phyloP scores from a whole-genome alignment of 2,113 vertebrate genomes.

The Xiphias gladius region DNA sequence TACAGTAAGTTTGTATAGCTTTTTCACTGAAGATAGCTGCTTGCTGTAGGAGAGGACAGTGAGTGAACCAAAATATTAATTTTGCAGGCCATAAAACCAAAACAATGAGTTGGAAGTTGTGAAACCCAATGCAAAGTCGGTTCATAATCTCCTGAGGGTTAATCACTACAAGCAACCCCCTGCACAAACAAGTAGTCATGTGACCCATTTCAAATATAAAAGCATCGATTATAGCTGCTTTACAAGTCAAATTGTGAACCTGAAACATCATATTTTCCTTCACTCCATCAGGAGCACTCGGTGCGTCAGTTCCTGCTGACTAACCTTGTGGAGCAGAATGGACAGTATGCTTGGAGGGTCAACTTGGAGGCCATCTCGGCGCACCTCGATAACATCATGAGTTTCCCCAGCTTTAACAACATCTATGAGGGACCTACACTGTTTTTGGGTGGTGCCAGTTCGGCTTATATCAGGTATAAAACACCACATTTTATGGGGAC shows the following conservation, averaged over 20 bases:
- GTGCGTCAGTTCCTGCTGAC: conserved; percentile 93
- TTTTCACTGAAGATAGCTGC: no score
- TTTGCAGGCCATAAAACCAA: neutral
- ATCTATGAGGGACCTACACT: conserved; percentile 89
- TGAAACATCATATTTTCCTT: neutral
- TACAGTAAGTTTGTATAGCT: no score
- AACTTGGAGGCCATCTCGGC: conserved; percentile 91
- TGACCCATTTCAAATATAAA: neutral
- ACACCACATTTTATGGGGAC: neutral
- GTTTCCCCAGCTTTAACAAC: conserved; percentile 86
- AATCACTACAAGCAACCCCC: neutral
- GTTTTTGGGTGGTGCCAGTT: conserved; percentile 93
- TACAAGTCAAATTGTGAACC: conserved; percentile 2
- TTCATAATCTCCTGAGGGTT: neutral
- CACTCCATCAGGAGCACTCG: conserved; percentile 81
- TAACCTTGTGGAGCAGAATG: conserved; percentile 90
- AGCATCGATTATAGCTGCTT: neutral
- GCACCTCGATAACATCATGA: conserved; percentile 87
- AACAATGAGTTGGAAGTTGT: neutral
- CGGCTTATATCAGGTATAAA: conserved; percentile 90
- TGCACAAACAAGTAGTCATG: neutral
- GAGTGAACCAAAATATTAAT: no score
- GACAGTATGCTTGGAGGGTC: conserved; percentile 89
- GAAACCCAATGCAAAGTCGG: neutral
- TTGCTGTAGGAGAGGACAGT: no score